Evolutionary conservation across 2,113 vertebrate genomes (phyloP), one percentile per base, ranked within the genome.

Genomic region (Leiothrix lutea): DNA sequence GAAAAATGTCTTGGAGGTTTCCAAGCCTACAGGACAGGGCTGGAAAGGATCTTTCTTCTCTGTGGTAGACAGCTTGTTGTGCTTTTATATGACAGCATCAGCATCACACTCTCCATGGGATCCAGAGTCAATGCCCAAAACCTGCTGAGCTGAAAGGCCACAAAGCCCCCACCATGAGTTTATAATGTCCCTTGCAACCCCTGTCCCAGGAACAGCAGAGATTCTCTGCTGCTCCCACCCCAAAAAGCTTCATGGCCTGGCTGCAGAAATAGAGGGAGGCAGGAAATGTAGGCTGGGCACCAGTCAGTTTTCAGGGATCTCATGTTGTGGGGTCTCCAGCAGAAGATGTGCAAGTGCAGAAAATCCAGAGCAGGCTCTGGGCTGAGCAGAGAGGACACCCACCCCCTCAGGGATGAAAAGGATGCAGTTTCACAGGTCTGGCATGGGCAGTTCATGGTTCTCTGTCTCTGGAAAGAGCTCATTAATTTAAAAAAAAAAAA

Each of bases 261-360:
- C 57, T 75, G 71, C 53, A 61, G 24, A 18, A 31, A n/a, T 2
- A 42, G 21, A 21, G 12, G 16, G 16, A 61, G 42, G 48, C 28
- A 66, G 29, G 38, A 58, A 45, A 38, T 28, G 6, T 1, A 53
- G 51, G 19, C 70, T 4, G 0, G 45, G 71, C 61, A 58, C 12
- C 71, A 20, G 57, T 26, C 24, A 36, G 9, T 16, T 72, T 75
- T 38, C 0, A 0, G 61, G 57, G 23, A 5, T 35, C 33, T 86
- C 53, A 12, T 8, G 3, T 7, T 48, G 9, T 38, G 61, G 9
- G 48, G 42, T 36, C 70, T 71, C 56, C 42, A 89, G 21, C 17
- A 50, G 28, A 48, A 73, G 35, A 26, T 38, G 58, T 48, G 53
- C 12, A 87, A 62, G 38, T 35, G 23, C 50, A 24, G 26, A 29